Evolutionary conservation across 2,888 invertebrate species (phyloP).

Genomic region (Ennomos fuscantarius): DNA sequence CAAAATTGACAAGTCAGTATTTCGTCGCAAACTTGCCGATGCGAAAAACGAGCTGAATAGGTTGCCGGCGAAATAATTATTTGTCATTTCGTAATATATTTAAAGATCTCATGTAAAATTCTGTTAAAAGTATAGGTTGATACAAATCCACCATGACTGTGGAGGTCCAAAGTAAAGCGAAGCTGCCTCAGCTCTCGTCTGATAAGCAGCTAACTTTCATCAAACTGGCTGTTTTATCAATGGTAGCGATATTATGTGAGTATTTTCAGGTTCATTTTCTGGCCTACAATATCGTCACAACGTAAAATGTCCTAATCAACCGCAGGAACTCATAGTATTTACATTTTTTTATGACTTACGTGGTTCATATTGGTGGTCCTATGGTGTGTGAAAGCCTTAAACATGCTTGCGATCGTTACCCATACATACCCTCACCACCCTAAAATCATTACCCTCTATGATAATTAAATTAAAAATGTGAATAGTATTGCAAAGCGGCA

Average conservation of each 20-base stretch:
- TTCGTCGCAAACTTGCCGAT: conserved; percentile 17
- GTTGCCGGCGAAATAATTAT: conserved; percentile 72
- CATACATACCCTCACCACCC: conserved; percentile 25
- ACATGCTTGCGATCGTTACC: conserved; percentile 3
- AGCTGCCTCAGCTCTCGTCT: conserved; percentile 72
- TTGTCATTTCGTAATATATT: conserved; percentile 35
- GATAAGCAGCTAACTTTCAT: conserved; percentile 83
- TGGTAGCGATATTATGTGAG: conserved; percentile 97
- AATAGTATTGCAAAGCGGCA: too few relatives aligned
- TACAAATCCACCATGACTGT: conserved; percentile 65
- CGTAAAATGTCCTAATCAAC: not conserved
- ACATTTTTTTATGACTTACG: conserved; percentile 46
- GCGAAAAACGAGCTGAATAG: conserved; percentile 52
- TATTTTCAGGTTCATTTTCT: conserved; percentile 49
- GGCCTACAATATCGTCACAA: not conserved
- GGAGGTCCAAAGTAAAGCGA: conserved; percentile 68
- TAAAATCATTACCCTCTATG: too few relatives aligned
- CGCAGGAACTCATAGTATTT: not conserved
- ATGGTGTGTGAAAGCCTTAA: conserved; percentile 12
- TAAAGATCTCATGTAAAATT: conserved; percentile 33
- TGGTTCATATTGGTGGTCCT: conserved; percentile 40
- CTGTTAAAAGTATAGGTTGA: conserved; percentile 35
- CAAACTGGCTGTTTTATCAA: conserved; percentile 93
- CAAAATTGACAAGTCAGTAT: conserved; percentile 54
- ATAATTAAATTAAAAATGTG: too few relatives aligned